A percentile compares a stretch with the other conserved stretches of the same genome.
phyloP scores from a whole-genome alignment of 2,113 vertebrate genomes.

The Emydura subglobosa region DNA sequence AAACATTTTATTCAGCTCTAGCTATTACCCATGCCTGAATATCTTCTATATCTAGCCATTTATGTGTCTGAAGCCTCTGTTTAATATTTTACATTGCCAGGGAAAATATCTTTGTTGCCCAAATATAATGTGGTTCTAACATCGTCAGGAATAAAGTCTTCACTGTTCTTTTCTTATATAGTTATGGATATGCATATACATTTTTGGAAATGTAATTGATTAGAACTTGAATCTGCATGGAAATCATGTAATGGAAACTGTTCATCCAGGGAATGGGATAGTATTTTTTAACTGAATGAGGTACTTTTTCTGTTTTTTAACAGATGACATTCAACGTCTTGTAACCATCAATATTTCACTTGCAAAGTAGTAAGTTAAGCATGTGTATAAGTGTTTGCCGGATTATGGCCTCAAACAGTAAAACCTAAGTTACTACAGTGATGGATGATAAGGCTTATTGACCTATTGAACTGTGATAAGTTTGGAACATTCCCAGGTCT shows the following conservation, averaged over 20 bases:
- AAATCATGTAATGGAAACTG: not conserved
- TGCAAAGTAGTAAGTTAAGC: constrained; percentile 11
- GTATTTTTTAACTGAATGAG: not conserved
- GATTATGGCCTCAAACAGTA: not conserved
- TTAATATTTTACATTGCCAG: constrained; percentile 63
- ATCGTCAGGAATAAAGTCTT: constrained; percentile 34
- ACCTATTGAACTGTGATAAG: not conserved
- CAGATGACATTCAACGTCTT: not conserved
- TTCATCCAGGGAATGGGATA: not conserved
- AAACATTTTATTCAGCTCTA: constrained; percentile 50
- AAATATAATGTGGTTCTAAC: not conserved
- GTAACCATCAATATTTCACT: not conserved
- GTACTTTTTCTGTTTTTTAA: constrained; percentile 25
- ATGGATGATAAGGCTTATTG: not conserved
- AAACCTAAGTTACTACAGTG: not conserved
- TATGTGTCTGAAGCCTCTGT: constrained; percentile 53
- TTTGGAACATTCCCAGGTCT: constrained; percentile 19
- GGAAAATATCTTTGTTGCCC: constrained; percentile 61
- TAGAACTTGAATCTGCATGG: constrained; percentile 11
- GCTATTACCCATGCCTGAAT: constrained; percentile 33
- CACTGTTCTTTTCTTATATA: constrained; percentile 17
- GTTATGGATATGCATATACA: not conserved
- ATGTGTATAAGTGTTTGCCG: not conserved
- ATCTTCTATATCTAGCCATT: constrained; percentile 55
- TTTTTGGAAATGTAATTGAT: constrained; percentile 23